Percentiles rank a stretch among this genome's conserved stretches.
phyloP scores from a whole-genome alignment of 2,888 invertebrate genomes.

The Torymus auratus region DNA sequence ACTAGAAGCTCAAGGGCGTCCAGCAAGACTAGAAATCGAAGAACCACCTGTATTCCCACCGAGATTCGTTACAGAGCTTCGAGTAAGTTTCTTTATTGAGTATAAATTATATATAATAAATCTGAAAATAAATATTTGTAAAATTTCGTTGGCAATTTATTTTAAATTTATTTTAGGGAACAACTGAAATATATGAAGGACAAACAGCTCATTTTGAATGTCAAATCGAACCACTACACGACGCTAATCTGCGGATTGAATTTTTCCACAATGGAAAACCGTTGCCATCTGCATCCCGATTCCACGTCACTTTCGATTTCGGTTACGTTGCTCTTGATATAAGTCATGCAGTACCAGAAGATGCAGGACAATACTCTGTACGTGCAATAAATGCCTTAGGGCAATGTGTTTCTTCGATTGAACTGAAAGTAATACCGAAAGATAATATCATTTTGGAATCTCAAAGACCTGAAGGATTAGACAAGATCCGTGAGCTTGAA shows the following conservation, averaged over 20 bases:
- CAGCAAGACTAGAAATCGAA: conserved; percentile 87
- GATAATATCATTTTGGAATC: conserved; percentile 92
- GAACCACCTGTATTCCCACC: conserved; percentile 89
- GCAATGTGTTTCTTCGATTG: conserved; percentile 90
- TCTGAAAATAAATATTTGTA: neutral
- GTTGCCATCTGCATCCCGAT: conserved; percentile 91
- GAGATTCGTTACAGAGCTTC: conserved; percentile 89
- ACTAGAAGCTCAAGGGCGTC: conserved; percentile 91
- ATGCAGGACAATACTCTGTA: conserved; percentile 96
- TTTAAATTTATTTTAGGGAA: conserved; percentile 81
- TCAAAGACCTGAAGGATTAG: conserved; percentile 95
- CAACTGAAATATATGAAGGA: conserved; percentile 92
- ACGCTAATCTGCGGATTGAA: conserved; percentile 92
- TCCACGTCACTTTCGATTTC: conserved; percentile 97
- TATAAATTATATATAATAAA: conserved; percentile 1
- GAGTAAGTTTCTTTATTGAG: conserved; percentile 70
- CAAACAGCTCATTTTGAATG: conserved; percentile 97
- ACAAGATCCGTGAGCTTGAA: conserved; percentile 93
- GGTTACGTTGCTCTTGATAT: conserved; percentile 98
- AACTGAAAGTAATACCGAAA: conserved; percentile 88
- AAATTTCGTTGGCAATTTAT: conserved; percentile 12
- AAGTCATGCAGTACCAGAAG: conserved; percentile 94
- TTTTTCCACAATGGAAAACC: conserved; percentile 96
- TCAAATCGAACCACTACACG: conserved; percentile 93
- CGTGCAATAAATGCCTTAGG: conserved; percentile 95